phyloP scores from a whole-genome alignment of 35 echinoderm and acorn worm genomes.

The Diadema setosum region DNA sequence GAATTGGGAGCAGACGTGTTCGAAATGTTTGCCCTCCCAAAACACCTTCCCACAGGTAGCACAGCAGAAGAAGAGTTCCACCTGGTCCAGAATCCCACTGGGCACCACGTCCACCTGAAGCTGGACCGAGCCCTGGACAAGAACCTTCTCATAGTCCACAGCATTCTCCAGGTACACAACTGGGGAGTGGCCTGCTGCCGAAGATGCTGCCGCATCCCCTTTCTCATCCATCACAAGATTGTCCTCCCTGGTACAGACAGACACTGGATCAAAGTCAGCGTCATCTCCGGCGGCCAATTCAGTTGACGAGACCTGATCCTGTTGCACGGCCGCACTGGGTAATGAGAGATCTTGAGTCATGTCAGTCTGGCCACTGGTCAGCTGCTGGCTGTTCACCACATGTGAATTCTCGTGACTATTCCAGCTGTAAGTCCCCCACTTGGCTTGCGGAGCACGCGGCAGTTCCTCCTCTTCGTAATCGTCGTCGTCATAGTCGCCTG shows the following conservation, averaged over 20 bases:
- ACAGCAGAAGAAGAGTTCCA: conserved; percentile 43
- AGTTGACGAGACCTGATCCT: too few species aligned
- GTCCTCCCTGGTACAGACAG: not conserved
- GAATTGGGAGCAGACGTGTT: conserved; percentile 19
- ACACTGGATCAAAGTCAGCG: not conserved
- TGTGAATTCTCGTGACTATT: too few species aligned
- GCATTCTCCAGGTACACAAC: not conserved
- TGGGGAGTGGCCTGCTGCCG: not conserved
- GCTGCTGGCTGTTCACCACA: too few species aligned
- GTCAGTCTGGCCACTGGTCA: too few species aligned
- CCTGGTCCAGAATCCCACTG: not conserved
- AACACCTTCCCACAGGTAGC: conserved; percentile 55
- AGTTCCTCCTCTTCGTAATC: not conserved
- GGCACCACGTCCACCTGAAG: conserved; percentile 37
- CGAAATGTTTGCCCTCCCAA: conserved; percentile 69
- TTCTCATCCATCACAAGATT: not conserved
- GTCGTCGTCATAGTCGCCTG: not conserved
- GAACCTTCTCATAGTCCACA: not conserved
- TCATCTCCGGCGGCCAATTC: not conserved
- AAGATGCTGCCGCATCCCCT: not conserved
- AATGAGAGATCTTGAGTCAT: too few species aligned
- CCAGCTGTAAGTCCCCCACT: too few species aligned
- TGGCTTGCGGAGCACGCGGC: not conserved
- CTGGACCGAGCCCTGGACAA: not conserved
- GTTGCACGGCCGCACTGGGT: too few species aligned